Evolutionary conservation across 1,140 invertebrate species (phyloP), one percentile per base, ranked within the genome.

Genomic region (Anastrepha ludens): DNA sequence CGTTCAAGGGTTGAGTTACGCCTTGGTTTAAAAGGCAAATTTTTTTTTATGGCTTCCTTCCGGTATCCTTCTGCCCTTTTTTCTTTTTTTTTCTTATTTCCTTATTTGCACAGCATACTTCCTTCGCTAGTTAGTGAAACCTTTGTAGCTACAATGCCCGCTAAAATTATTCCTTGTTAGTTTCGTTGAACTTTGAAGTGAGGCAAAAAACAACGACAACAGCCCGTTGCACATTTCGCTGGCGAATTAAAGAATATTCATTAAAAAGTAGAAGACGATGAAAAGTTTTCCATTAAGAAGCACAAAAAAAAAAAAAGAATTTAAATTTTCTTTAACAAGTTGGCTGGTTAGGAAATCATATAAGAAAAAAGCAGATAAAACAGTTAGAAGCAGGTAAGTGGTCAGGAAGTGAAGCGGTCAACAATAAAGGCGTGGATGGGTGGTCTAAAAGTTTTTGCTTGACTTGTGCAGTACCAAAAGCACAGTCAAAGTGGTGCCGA

Each of bases 201-300:
- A n/a, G 15, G 9, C 13, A 44, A 39, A 70, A 74, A 70, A 70
- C 20, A n/a, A 39, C 8, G 29, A 41, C 7, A 70, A 70, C 2
- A 9, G 8, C n/a, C 9, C 29, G 20, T 29, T 41, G 64, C 9
- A 11, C 64, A 67, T 20, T 67, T 41, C 0, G 64, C 29, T 29
- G 11, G 29, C 64, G 29, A 67, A 41, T 67, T 67, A 67, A 67
- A 67, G 64, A 74, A 74, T 13, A 74, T 74, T 41, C 67, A 74
- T 74, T 44, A 74, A 74, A 74, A 74, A 44, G 5, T 41, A 47
- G 39, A 74, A n/a, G 67, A 17, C 67, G 67, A 44, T 47, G 8
- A 74, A 70, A 74, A 74, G 67, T 74, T 74, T 1, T 15, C 29
- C 29, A 29, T 29, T 29, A 29, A 29, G 11, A 62, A 62, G 9